phyloP scores from a whole-genome alignment of 2,113 vertebrate genomes.

The Pachyramphus minor region DNA sequence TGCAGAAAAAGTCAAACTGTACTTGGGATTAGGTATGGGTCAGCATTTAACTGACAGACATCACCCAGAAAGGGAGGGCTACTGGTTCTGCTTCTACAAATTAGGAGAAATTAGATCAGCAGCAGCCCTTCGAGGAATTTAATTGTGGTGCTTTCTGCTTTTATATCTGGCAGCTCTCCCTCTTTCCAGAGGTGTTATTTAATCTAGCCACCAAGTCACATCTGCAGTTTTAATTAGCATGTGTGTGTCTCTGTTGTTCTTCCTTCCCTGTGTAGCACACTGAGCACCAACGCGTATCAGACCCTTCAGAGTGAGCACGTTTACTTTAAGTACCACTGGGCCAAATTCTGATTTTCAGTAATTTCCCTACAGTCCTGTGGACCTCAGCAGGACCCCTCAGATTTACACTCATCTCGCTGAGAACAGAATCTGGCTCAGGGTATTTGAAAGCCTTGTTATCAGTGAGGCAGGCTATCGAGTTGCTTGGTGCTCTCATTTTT shows the following conservation, averaged over 20 bases:
- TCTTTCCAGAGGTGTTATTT: slow-evolving; percentile 53
- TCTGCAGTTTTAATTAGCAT: slow-evolving; percentile 51
- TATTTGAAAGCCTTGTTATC: slow-evolving; percentile 46
- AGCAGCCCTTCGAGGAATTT: background rate
- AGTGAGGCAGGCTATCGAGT: background rate
- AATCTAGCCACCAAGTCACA: slow-evolving; percentile 31
- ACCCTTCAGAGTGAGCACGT: background rate
- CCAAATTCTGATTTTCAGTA: slow-evolving; percentile 40
- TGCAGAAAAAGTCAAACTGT: background rate
- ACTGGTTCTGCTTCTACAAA: background rate
- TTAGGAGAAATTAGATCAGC: background rate
- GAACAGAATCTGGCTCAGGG: slow-evolving; percentile 20
- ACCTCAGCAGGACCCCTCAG: slow-evolving; percentile 41
- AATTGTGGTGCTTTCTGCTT: background rate
- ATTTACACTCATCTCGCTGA: background rate
- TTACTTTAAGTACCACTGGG: background rate
- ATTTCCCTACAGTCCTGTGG: slow-evolving; percentile 14
- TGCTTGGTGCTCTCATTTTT: slow-evolving; percentile 40
- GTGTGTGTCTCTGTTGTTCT: slow-evolving; percentile 12
- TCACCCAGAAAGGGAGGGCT: background rate
- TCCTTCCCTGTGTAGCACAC: background rate
- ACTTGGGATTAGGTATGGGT: background rate
- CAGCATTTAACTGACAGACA: background rate
- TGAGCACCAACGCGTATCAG: background rate
- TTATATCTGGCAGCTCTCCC: background rate